Conservation (phyloP, 2,797 vertebrate genomes). For the Otus scops region DNA sequence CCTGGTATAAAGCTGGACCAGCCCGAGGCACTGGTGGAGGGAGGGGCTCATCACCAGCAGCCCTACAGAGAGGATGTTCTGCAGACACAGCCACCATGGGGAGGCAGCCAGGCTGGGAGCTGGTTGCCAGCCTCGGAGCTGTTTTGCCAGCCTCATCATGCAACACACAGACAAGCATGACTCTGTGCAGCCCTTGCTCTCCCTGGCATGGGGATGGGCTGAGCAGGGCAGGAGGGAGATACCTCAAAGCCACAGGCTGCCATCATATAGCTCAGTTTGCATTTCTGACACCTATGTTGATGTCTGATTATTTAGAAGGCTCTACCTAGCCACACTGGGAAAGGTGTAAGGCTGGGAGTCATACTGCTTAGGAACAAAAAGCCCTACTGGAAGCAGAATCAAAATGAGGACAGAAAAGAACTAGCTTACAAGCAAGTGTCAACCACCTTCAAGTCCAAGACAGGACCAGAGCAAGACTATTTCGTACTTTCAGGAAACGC, state of each 20-base stretch:
- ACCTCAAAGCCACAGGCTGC: background rate
- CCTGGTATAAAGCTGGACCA: background rate
- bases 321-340: background rate
- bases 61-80: background rate
- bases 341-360: background rate
- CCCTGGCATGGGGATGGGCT: background rate
- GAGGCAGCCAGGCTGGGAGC: conserved; percentile 26
- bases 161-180: fast-evolving
- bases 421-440: background rate
- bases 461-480: background rate
- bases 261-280: background rate
- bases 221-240: background rate
- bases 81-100: background rate
- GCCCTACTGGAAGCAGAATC: background rate
- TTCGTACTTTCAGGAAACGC: background rate
- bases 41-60: background rate
- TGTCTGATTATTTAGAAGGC: background rate
- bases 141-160: background rate
- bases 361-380: background rate
- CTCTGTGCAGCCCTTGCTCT: background rate
- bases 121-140: background rate
- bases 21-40: conserved; percentile 2
- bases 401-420: background rate
- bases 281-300: background rate
- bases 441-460: background rate